Evolutionary conservation across 2,113 vertebrate genomes (phyloP).

Genomic region (Odontophorus gujanensis): DNA sequence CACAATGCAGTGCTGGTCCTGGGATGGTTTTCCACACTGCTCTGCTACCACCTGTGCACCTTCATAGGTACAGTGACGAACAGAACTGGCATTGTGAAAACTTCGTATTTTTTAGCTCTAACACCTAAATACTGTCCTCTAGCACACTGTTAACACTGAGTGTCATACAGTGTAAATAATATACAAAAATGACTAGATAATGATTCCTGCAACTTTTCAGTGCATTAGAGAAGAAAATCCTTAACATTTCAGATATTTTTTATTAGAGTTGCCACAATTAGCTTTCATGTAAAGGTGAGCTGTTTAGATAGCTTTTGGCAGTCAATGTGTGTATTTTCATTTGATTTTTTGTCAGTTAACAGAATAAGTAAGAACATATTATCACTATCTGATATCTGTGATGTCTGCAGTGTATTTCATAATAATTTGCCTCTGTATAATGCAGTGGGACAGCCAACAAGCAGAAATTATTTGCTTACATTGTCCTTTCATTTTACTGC

Average conservation of each 20-base stretch:
- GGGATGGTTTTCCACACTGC: background rate
- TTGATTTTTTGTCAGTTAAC: background rate
- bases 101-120: background rate
- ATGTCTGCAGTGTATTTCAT: background rate
- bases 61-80: background rate
- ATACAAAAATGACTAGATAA: background rate
- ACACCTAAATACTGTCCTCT: background rate
- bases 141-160: background rate
- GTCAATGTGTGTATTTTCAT: background rate
- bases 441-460: background rate
- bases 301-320: background rate
- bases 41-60: no score
- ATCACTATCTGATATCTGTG: background rate
- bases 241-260: constrained; percentile 13
- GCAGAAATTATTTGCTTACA: background rate
- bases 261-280: background rate
- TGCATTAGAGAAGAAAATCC: background rate
- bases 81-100: background rate
- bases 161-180: background rate
- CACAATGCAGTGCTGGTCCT: background rate
- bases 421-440: background rate
- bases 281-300: background rate
- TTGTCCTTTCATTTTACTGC: background rate
- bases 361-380: background rate
- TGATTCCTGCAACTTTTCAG: background rate